Conservation (phyloP, 2,797 vertebrate genomes). For the Sebastes diaconus region DNA sequence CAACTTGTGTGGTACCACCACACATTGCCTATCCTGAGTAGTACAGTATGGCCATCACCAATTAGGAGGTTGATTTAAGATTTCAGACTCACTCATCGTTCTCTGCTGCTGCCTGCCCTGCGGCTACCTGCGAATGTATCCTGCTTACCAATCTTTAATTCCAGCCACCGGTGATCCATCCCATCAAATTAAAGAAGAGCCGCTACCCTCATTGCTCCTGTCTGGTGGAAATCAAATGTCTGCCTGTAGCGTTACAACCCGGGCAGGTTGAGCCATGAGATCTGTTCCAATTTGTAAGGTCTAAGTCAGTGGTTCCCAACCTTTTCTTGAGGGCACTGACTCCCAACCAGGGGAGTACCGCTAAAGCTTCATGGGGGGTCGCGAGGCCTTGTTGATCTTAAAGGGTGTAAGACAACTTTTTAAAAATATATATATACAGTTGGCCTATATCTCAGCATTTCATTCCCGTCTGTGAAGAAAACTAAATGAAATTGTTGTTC, state of each 20-base stretch:
- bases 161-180: not conserved
- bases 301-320: no score
- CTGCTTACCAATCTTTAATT: conserved; percentile 8
- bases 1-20: not conserved
- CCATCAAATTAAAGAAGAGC: conserved; percentile 1
- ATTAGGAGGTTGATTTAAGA: conserved; percentile 39
- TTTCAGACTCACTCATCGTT: conserved; percentile 35
- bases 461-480: no score
- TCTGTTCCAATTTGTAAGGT: not conserved
- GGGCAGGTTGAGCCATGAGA: not conserved
- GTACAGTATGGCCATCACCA: conserved; percentile 19
- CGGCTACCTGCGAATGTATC: conserved; percentile 38
- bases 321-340: no score
- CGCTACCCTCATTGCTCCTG: not conserved
- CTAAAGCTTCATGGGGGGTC: no score
- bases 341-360: no score
- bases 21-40: not conserved
- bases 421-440: no score
- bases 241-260: not conserved
- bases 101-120: conserved; percentile 2
- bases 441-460: no score
- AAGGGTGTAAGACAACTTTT: no score
- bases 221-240: conserved; percentile 5
- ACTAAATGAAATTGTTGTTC: no score
- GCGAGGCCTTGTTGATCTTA: no score